Percentiles rank a stretch among this genome's conserved stretches.
Evolutionary conservation across 2,113 vertebrate genomes (phyloP).

Genomic region (Pluvianellus socialis): DNA sequence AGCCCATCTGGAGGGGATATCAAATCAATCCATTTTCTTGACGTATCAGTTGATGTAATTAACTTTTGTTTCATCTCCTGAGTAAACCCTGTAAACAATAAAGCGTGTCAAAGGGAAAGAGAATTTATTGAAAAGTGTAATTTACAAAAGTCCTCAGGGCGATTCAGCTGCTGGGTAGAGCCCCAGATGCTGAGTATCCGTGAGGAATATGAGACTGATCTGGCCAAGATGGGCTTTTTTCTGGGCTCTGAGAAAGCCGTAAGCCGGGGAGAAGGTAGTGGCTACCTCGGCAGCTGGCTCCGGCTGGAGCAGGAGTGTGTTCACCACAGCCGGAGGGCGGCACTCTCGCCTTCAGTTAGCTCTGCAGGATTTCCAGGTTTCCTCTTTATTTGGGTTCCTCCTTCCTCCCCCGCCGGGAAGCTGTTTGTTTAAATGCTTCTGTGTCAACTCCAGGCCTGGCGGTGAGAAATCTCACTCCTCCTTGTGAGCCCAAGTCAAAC

Average conservation of each 20-base stretch:
- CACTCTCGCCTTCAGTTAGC: not conserved
- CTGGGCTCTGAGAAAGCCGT: not conserved
- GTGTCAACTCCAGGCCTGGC: not conserved
- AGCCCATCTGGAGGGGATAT: not conserved
- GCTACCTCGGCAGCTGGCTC: not conserved
- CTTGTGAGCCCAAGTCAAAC: not conserved
- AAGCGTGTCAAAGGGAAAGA: not conserved
- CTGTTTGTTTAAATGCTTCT: not conserved
- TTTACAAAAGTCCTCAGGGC: not conserved
- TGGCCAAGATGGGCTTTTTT: not conserved
- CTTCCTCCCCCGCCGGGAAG: rapidly evolving
- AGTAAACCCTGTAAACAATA: not conserved
- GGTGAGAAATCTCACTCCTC: not conserved
- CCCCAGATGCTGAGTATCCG: not conserved
- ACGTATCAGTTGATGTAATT: not conserved
- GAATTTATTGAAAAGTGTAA: not conserved
- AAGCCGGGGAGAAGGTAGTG: not conserved
- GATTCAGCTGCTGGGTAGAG: constrained; percentile 55
- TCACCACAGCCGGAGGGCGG: rapidly evolving
- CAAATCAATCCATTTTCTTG: not conserved
- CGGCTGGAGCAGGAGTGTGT: not conserved
- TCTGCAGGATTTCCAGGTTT: not conserved
- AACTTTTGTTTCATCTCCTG: constrained; percentile 40
- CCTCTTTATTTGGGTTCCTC: not conserved
- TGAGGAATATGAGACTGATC: not conserved